Evolutionary conservation across 2,888 invertebrate genomes (phyloP), one percentile per base, ranked within the genome.

Genomic region (Adelognathus sp.): DNA sequence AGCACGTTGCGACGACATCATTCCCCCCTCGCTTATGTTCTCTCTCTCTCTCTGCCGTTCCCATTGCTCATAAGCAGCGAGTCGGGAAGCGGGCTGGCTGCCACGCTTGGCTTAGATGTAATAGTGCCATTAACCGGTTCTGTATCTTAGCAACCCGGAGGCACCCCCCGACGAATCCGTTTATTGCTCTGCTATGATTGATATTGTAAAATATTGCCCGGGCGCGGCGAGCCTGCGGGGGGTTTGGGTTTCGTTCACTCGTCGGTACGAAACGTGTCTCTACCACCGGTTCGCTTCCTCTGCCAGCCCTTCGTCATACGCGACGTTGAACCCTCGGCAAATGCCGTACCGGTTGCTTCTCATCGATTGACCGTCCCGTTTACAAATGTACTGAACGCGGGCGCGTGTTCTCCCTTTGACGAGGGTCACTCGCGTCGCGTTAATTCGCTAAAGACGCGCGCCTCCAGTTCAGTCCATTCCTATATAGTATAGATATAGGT

Each of bases 1-100:
- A 88, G 87, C 89, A 89, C 88, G 83, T 87, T 89, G 88, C 88
- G 85, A 86, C 86, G 89, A 89, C 89, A 84, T 87, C 85, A 79
- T 83, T 83, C 86, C 83, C 73, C 80, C 66, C n/a, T n/a, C n/a
- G n/a, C n/a, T n/a, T 75, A 52, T 21, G 74, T 44, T 54, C 52
- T 33, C 29, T n/a, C 61, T 66, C 64, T 63, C 16, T 27, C 29
- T 29, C 58, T 14, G 24, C n/a, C 46, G 6, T 11, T 29, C 29
- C 31, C 44, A 41, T 31, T 16, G 60, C 54, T n/a, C 71, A 69
- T 58, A 67, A 69, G 81, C 77, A 60, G 63, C 81, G 82, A 79
- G 78, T 79, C 75, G 77, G 50, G 73, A 16, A 63, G 67, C 81
- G 76, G 41, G 58, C 64, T 56, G 56, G 46, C 63, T 50, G 77